Base-by-base conservation (phyloP, 2,888 invertebrate species). In the Matsumyia berberina region DNA sequence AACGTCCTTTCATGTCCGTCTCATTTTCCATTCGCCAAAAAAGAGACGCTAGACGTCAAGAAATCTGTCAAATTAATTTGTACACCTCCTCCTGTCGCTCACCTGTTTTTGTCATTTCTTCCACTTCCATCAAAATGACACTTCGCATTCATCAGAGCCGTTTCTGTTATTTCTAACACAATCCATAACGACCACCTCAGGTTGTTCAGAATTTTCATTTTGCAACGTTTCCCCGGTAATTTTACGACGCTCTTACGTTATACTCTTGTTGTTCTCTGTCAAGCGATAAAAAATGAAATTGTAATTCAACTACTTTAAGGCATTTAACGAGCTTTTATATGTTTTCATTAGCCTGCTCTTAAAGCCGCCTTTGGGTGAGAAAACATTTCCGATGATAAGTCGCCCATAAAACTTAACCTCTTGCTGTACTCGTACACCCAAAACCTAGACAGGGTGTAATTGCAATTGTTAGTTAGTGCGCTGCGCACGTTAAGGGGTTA, bases 321-420 rank as follows among this genome's bases (percentile, higher is more conserved):
- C 73, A 19, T 53, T 55, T 55, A 19, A 42, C 24, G 53, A 69
- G 55, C 33, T 55, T 53, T 39, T 39, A 37, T 58, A 58, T 70
- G 74, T 35, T 55, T 46, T 37, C 42, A 62, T 42, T 53, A 24
- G n/a, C 53, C 53, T n/a, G 17, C 67, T 37, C 42, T 67, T 39
- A 53, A 42, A 55, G 53, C 33, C 42, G 5, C 53, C n/a, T 15
- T 12, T 24, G 44, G 53, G 35, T 51, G 60, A 55, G 35, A 53
- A 35, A 33, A 33, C 53, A 57, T 66, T 66, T 57, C 55, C 64
- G 46, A 57, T 66, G 57, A 39, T 64, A 74, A 66, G 37, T 64
- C 57, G 29, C 37, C 31, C 74, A 74, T 74, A 66, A 66, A 66
- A 66, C n/a, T 5, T 37, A 44, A 60, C 3, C 42, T 53, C 33